phyloP scores from a whole-genome alignment of 2,113 vertebrate genomes.

The Arothron firmamentum region DNA sequence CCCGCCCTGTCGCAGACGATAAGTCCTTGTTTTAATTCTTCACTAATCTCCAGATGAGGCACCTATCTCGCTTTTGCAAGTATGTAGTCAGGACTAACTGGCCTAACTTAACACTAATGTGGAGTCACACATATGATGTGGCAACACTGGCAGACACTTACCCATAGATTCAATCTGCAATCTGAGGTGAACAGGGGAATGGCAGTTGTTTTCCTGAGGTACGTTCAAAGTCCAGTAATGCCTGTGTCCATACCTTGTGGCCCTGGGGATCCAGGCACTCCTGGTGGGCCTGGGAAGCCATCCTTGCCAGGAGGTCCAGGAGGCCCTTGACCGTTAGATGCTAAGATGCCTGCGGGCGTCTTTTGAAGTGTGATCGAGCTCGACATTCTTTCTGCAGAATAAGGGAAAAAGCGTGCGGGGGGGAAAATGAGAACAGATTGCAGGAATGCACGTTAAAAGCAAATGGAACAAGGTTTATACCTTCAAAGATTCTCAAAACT shows the following conservation, averaged over 20 bases:
- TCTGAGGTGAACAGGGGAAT: conserved; percentile 11
- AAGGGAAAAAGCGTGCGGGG: neutral
- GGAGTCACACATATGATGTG: neutral
- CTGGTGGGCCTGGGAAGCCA: conserved; percentile 85
- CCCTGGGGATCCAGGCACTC: conserved; percentile 82
- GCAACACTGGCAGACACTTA: conserved; percentile 4
- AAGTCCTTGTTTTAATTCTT: neutral
- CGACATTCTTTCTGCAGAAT: conserved; percentile 73
- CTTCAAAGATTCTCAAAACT: conserved; percentile 90
- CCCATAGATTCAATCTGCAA: neutral
- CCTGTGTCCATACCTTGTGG: conserved; percentile 80
- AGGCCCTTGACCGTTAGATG: conserved; percentile 81
- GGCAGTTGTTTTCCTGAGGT: neutral
- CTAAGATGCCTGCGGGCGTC: conserved; percentile 86
- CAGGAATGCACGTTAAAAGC: neutral
- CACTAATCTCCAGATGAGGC: neutral
- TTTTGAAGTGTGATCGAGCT: conserved; percentile 79
- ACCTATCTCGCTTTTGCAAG: no score
- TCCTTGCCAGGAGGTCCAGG: conserved; percentile 88
- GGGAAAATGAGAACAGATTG: no score
- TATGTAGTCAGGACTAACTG: neutral
- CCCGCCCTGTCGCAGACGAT: neutral
- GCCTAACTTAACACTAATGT: neutral
- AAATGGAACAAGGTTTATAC: conserved; percentile 61
- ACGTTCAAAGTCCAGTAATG: no score